Base-by-base conservation (phyloP, 2,888 invertebrate genomes). In the Lypha dubia region DNA sequence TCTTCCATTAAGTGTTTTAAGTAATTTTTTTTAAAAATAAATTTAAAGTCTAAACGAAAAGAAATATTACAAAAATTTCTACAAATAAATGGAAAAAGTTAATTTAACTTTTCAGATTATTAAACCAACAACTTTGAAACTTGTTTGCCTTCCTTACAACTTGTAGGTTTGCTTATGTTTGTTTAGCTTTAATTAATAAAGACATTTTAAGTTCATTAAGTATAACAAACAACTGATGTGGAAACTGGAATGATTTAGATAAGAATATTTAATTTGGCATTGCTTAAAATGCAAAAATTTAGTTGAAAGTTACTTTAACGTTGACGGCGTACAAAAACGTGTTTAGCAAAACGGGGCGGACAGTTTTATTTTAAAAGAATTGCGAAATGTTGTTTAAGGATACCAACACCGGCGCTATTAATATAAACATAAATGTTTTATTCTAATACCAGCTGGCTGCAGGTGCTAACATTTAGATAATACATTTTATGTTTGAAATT, bases 131-230 rank as follows among this genome's bases (percentile, higher is more conserved):
- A 41, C 49, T 49, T 24, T 35, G 3, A 60, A 77, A 70, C 77
- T 77, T 51, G 77, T 70, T 77, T 62, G 77, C 77, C 77, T 68
- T 49, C 73, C 70, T 68, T 49, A 65, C 70, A 75, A 65, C 63
- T 82, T 70, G 67, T 67, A 71, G 65, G 24, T 60, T 79, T n/a
- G n/a, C n/a, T n/a, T 76, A 60, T 84, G 80, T 81, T 81, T 67
- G 62, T 70, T 84, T 83, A 49, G 74, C 73, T 51, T 62, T 81
- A 84, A 84, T 84, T 81, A 84, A 84, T 84, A 84, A 81, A 84
- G 84, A 84, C 81, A 84, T 84, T 84, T 81, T 84, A 77, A 84
- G 84, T 84, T 84, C 81, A 84, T 84, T 84, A 84, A 81, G 81
- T 81, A 81, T 84, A 84, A 81, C 84, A 84, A 84, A 84, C 74